Evolutionary conservation across 2,797 vertebrate genomes (phyloP).

Genomic region (Zenarchopterus dispar): DNA sequence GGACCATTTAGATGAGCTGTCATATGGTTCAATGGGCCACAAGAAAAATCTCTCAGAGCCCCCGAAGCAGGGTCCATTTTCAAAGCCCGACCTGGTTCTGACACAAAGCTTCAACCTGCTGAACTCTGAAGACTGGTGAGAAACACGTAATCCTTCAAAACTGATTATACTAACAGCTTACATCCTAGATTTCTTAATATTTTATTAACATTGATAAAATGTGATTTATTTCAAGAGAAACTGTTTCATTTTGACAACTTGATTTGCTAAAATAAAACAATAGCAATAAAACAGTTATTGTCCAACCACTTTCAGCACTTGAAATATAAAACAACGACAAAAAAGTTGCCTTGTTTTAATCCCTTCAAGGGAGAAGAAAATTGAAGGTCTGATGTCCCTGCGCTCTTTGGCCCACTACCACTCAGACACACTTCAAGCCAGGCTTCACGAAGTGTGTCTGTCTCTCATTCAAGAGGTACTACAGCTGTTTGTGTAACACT

Average conservation of each 20-base stretch:
- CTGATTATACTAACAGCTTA: neutral
- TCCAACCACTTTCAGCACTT: neutral
- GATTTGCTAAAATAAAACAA: neutral
- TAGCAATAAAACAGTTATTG: neutral
- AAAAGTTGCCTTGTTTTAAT: neutral
- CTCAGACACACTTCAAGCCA: constrained; percentile 80
- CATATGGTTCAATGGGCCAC: constrained; percentile 61
- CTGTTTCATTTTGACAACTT: neutral
- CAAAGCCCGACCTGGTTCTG: constrained; percentile 86
- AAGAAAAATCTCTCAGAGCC: constrained; percentile 83
- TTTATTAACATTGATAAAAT: no score
- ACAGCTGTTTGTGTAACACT: constrained; percentile 12
- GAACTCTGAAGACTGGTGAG: constrained; percentile 90
- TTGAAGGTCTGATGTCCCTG: constrained; percentile 88
- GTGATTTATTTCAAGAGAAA: no score
- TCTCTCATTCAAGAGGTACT: constrained; percentile 91
- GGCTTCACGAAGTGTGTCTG: constrained; percentile 90
- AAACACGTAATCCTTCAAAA: constrained; percentile 9
- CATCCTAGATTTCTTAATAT: neutral
- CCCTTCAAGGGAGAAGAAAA: constrained; percentile 92
- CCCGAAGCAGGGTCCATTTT: constrained; percentile 83
- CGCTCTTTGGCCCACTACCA: constrained; percentile 90
- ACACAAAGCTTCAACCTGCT: constrained; percentile 86
- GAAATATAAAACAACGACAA: neutral
- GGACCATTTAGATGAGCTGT: constrained; percentile 77